These are phyloP conservation scores for Spodoptera exigua DNA, from an alignment of 2,888 invertebrate genomes.

Conservation along the genomic window DNA sequence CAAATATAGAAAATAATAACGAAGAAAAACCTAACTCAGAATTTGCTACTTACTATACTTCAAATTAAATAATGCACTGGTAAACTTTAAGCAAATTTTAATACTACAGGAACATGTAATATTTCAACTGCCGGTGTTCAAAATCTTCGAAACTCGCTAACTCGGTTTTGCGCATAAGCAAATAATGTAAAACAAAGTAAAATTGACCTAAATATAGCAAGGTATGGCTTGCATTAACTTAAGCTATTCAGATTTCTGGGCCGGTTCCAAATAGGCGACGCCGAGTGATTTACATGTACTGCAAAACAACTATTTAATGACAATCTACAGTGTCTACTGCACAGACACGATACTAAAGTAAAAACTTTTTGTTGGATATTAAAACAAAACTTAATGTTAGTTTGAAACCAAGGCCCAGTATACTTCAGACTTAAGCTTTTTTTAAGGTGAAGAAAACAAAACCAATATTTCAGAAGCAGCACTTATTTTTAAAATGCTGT, in stretches of 20 bases:
- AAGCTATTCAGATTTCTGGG: slow-evolving; percentile 71
- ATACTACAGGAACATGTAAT: background rate
- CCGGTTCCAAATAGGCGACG: slow-evolving; percentile 69
- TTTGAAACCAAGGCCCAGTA: background rate
- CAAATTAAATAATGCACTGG: too few species aligned
- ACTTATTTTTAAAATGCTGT: too few species aligned
- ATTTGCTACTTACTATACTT: too few species aligned
- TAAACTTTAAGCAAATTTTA: background rate
- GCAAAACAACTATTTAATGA: slow-evolving; percentile 70
- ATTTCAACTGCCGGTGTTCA: background rate
- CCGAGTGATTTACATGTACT: slow-evolving; percentile 70
- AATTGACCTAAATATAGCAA: slow-evolving; percentile 76
- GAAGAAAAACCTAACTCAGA: too few species aligned
- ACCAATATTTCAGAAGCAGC: background rate
- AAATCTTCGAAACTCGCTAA: slow-evolving; percentile 4
- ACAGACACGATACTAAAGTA: slow-evolving; percentile 8
- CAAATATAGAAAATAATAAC: too few species aligned
- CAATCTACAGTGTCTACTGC: slow-evolving; percentile 43
- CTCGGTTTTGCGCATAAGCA: slow-evolving; percentile 61
- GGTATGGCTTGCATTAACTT: slow-evolving; percentile 71
- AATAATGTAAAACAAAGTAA: slow-evolving; percentile 61
- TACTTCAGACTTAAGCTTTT: too few species aligned
- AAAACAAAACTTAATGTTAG: background rate
- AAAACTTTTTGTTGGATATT: slow-evolving; percentile 2
- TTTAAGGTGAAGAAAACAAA: background rate